Conservation (phyloP, 2,888 invertebrate genomes). For the Halictus ligatus region DNA sequence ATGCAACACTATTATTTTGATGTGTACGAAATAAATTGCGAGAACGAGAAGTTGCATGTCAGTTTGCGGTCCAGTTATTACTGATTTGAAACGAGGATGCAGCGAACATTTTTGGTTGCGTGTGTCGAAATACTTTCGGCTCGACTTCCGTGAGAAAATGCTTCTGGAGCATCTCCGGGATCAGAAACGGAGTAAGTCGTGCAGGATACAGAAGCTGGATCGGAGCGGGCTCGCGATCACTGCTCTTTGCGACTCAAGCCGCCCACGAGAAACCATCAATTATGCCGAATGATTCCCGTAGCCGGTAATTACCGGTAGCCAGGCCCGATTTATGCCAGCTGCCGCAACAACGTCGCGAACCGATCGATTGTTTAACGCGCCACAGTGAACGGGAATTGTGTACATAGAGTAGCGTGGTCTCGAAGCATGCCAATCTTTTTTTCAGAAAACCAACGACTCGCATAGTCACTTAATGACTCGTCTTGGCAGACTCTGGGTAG, state of each 20-base stretch:
- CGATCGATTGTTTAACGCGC: constrained; percentile 45
- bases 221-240: constrained; percentile 33
- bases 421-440: not conserved
- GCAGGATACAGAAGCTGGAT: constrained; percentile 33
- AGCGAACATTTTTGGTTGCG: not conserved
- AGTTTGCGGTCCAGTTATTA: not conserved
- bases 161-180: constrained; percentile 37
- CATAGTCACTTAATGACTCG: not conserved
- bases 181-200: constrained; percentile 33
- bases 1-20: not conserved
- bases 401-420: not conserved
- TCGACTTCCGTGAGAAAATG: constrained; percentile 51
- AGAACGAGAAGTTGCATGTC: not conserved
- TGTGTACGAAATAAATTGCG: not conserved
- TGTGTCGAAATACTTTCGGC: constrained; percentile 13
- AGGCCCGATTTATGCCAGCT: constrained; percentile 44
- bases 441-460: not conserved
- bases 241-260: constrained; percentile 55
- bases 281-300: constrained; percentile 67
- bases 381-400: constrained; percentile 23
- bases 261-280: constrained; percentile 66
- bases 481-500: not conserved
- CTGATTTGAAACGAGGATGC: not conserved
- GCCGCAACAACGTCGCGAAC: constrained; percentile 46
- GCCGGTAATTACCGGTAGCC: constrained; percentile 62